A percentile compares a stretch with the other conserved stretches of the same genome.
These are phyloP conservation scores for Molanna angustata DNA, from an alignment of 2,888 invertebrate genomes.

Conservation along the genomic window DNA sequence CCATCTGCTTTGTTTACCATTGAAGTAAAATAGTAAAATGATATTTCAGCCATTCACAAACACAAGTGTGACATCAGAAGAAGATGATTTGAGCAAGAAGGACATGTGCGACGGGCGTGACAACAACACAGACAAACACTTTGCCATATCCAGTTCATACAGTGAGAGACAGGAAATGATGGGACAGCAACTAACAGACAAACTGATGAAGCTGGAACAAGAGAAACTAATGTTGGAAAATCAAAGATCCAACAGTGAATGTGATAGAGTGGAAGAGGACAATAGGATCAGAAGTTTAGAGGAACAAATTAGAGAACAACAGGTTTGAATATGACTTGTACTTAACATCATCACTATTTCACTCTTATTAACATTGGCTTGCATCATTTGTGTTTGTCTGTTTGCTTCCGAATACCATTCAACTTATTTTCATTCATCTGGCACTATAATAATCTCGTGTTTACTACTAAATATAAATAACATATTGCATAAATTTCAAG, in stretches of 20 bases:
- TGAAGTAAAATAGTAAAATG: neutral
- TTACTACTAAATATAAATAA: too few relatives aligned
- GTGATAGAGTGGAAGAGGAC: constrained; percentile 44
- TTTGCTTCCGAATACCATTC: too few relatives aligned
- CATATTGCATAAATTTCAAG: too few relatives aligned
- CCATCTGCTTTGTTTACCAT: neutral
- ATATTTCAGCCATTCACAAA: constrained; percentile 62
- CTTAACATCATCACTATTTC: too few relatives aligned
- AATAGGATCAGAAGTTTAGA: constrained; percentile 60
- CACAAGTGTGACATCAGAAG: constrained; percentile 71
- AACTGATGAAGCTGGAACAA: constrained; percentile 51
- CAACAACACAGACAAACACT: constrained; percentile 57
- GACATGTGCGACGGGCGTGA: constrained; percentile 63
- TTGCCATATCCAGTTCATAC: constrained; percentile 19
- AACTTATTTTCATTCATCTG: too few relatives aligned
- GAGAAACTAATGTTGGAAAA: constrained; percentile 50
- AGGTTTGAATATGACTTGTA: constrained; percentile 49
- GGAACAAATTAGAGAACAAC: constrained; percentile 64
- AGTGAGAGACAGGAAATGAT: constrained; percentile 41
- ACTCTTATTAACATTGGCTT: neutral
- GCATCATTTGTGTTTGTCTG: too few relatives aligned
- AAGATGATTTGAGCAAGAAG: constrained; percentile 69
- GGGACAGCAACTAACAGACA: constrained; percentile 55
- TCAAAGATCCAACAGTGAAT: constrained; percentile 37
- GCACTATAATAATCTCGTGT: too few relatives aligned